Percentiles rank a stretch among this genome's conserved stretches.
phyloP scores from a whole-genome alignment of 2,113 vertebrate genomes.

The Canis aureus region DNA sequence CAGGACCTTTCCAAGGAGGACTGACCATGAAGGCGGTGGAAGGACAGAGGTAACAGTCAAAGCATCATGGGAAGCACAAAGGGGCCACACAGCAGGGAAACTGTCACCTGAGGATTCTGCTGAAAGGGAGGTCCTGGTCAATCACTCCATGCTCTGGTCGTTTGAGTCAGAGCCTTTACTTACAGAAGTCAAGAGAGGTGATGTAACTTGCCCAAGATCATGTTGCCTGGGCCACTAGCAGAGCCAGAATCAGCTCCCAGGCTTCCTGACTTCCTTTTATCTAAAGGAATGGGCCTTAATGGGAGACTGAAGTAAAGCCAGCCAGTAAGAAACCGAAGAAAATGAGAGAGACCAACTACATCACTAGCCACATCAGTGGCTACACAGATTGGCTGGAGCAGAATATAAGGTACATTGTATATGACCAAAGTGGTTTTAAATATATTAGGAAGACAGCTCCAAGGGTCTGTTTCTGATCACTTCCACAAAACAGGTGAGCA shows the following conservation, averaged over 20 bases:
- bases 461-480: constrained; percentile 82
- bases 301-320: constrained; percentile 78
- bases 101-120: not conserved
- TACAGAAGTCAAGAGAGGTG: not conserved
- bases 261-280: not conserved
- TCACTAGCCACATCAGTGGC: not conserved
- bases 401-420: constrained; percentile 62
- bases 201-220: not conserved
- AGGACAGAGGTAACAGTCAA: not conserved
- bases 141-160: not conserved
- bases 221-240: not conserved
- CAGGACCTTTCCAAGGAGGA: not conserved
- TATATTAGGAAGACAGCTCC: not conserved
- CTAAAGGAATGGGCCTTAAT: not conserved
- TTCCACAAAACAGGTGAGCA: constrained; percentile 67
- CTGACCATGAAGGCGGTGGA: not conserved
- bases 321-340: not conserved
- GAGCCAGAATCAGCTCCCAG: not conserved
- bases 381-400: constrained; percentile 73
- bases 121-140: not conserved
- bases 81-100: not conserved
- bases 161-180: not conserved
- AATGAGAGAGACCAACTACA: not conserved
- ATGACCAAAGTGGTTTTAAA: not conserved
- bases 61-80: not conserved